A percentile compares a stretch with the other conserved stretches of the same genome.
These are phyloP conservation scores for Amaurobius ferox DNA, from an alignment of 2,888 invertebrate genomes.

Conservation along the genomic window DNA sequence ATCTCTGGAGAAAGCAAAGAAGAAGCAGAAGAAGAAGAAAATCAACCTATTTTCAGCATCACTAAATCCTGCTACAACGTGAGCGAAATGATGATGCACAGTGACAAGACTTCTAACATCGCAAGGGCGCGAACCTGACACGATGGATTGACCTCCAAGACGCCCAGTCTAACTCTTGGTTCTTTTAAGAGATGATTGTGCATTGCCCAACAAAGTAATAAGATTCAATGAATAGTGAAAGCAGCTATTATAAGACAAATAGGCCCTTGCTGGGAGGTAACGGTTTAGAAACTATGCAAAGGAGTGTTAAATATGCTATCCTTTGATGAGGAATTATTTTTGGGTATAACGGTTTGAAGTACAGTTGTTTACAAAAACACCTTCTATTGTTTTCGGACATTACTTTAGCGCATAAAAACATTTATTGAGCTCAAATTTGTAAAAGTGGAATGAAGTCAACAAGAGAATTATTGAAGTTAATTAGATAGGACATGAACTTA, in stretches of 20 bases:
- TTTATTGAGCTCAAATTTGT: too few relatives aligned
- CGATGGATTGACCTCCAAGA: constrained; percentile 1
- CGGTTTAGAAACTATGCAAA: not conserved
- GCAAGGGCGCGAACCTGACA: constrained; percentile 41
- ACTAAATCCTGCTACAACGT: constrained; percentile 28
- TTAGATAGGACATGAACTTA: too few relatives aligned
- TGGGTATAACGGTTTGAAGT: too few relatives aligned
- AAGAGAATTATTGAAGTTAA: too few relatives aligned
- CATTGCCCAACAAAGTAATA: not conserved
- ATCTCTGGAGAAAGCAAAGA: not conserved
- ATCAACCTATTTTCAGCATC: not conserved
- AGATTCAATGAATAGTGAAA: not conserved
- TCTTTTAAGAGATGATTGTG: too few relatives aligned
- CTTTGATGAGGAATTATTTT: too few relatives aligned
- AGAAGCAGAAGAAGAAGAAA: not conserved
- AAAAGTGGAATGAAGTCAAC: too few relatives aligned
- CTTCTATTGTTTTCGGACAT: too few relatives aligned
- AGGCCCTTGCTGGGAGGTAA: not conserved
- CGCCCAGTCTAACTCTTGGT: not conserved
- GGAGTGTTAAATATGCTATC: too few relatives aligned
- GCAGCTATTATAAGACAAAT: not conserved
- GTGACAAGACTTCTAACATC: not conserved
- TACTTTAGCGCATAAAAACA: too few relatives aligned
- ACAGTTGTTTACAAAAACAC: too few relatives aligned
- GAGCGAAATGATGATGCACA: not conserved